Base-by-base conservation (phyloP, 1,140 invertebrate genomes). In the Anoplophora glabripennis region DNA sequence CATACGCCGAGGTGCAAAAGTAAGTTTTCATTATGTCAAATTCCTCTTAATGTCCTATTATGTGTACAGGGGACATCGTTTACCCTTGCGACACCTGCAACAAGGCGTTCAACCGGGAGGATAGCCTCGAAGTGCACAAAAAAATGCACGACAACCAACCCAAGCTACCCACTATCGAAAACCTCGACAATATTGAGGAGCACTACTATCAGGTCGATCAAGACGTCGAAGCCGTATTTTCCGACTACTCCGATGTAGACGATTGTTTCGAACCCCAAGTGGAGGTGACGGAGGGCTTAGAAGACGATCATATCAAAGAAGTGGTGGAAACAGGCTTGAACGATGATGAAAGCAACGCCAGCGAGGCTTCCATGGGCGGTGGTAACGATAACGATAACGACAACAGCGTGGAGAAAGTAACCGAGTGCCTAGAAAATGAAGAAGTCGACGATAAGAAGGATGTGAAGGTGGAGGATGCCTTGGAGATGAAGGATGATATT, bases 71-170 rank as follows among this genome's bases (percentile, higher is more conserved):
- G 3, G 69, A 74, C 37, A 64, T 52, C 33, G 75, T 79, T 3
- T 74, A 78, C 51, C 68, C 73, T 44, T 82, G 80, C 64, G 69
- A 76, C 51, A 72, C 76, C 18, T 81, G 80, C 61, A 77, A 78
- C 61, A 79, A 79, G 65, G 72, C 66, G 15, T 75, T 75, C 58
- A 71, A 64, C 35, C 54, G 70, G n/a, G 68, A 67, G 45, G 72
- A 72, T 52, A 74, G 70, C 61, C 60, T 74, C 11, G 70, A 73
- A 47, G 68, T 74, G 3, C 73, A 75, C 57, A 73, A 66, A 40
- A 47, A 62, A 36, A 52, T 70, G 36, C 72, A 75, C 59, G 72
- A 69, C 40, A 68, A 67, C 51, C 58, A 64, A 33, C 51, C 67
- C 7, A 59, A 60, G 14, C 47, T 72, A 21, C 71, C 71, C 17